Evolutionary conservation across 2,888 invertebrate genomes (phyloP), one percentile per base, ranked within the genome.

Genomic region (Herminia tarsipennalis): DNA sequence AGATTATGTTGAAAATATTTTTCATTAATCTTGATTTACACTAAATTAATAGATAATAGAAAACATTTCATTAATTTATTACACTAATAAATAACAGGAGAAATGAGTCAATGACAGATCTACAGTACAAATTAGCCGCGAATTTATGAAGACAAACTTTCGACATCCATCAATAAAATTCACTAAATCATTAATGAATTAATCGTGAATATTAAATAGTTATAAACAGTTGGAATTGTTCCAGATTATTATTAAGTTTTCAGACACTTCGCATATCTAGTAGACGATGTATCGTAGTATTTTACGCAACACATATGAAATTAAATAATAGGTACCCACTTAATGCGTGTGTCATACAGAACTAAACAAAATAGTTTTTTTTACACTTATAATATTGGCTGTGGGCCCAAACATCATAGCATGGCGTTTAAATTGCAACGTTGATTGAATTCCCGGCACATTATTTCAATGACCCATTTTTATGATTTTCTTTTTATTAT

Each of bases 321-420:
- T 68, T 53, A 68, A 62, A 68, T 68, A 65, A 66, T 68, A 55
- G n/a, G n/a, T n/a, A n/a, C n/a, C n/a, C n/a, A n/a, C n/a, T n/a
- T n/a, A n/a, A n/a, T 28, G 36, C 29, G 33, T 40, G 45, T 48
- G 46, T 45, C 48, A 43, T 28, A 44, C 16, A 30, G 21, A 36
- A 45, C 28, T 50, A 56, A 58, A 68, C 56, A 54, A 57, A 59
- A 57, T 59, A 38, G 51, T 42, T 55, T 43, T 45, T 54, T 59
- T 47, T 36, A 60, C 42, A 41, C 53, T 56, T 56, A 37, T 41
- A 47, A 6, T 43, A 51, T 55, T 66, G 67, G 66, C 68, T 22
- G 41, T 14, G n/a, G 37, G 64, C 66, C 66, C 57, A 49, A 50
- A 60, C 54, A 42, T 44, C 51, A 39, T 38, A 38, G 35, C 38